These are phyloP conservation scores for Drosophila differens DNA, from an alignment of 2,888 invertebrate genomes.

Conservation along the genomic window DNA sequence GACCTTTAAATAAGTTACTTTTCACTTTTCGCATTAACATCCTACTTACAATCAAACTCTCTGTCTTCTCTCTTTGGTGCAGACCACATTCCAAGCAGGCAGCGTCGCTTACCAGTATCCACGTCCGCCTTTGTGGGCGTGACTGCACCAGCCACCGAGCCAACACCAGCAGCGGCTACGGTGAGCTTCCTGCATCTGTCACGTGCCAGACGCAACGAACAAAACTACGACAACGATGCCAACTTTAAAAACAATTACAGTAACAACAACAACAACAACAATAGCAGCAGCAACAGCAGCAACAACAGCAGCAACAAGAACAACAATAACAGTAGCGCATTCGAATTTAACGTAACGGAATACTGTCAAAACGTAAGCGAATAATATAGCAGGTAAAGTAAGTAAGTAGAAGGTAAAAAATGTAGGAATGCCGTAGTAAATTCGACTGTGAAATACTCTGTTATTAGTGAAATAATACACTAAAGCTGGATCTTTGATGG, in stretches of 20 bases:
- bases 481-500: not conserved
- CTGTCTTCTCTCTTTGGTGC: not conserved
- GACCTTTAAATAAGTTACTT: constrained; percentile 32
- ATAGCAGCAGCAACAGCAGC: not conserved
- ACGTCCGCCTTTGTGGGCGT: constrained; percentile 50
- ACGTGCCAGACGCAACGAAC: constrained; percentile 53
- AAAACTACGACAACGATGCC: constrained; percentile 27
- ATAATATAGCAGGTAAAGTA: not conserved
- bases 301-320: constrained; percentile 21
- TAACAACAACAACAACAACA: constrained; percentile 9
- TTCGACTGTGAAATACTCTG: not conserved
- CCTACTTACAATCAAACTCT: not conserved
- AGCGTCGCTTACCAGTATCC: constrained; percentile 36
- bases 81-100: constrained; percentile 72
- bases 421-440: not conserved
- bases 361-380: constrained; percentile 76
- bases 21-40: constrained; percentile 2
- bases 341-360: constrained; percentile 73
- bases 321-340: constrained; percentile 41
- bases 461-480: not conserved
- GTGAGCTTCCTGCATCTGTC: constrained; percentile 59
- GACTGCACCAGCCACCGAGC: constrained; percentile 51
- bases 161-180: constrained; percentile 24
- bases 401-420: not conserved
- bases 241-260: constrained; percentile 22